Evolutionary conservation across 2,797 vertebrate species (phyloP).

Genomic region (Aotus griseimembra): DNA sequence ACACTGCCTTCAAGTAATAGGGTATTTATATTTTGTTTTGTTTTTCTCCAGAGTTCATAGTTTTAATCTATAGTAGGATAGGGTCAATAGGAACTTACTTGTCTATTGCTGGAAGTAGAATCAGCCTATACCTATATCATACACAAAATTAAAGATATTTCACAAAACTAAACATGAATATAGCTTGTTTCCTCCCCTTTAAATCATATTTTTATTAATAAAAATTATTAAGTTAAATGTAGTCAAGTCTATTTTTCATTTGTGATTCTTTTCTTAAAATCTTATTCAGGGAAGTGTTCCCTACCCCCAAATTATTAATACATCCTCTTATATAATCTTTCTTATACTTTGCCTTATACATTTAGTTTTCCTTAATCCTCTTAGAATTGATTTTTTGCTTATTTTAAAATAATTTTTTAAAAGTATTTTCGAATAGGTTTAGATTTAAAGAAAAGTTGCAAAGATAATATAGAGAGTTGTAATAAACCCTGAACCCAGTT

Average conservation of each 20-base stretch:
- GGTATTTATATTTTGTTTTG: background rate
- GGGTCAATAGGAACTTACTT: conserved; percentile 22
- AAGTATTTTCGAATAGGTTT: background rate
- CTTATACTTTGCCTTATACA: background rate
- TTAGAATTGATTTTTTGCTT: background rate
- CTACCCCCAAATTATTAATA: background rate
- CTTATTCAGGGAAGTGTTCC: background rate
- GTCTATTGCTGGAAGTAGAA: background rate
- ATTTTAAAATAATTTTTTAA: background rate
- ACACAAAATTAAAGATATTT: too few relatives aligned
- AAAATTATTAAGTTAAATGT: background rate
- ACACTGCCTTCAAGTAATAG: background rate
- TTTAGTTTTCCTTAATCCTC: background rate
- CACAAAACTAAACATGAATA: background rate
- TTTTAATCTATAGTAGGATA: background rate
- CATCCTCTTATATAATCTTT: background rate
- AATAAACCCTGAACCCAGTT: background rate
- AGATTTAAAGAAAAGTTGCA: background rate
- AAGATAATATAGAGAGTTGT: background rate
- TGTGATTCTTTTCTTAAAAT: background rate
- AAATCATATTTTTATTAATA: background rate
- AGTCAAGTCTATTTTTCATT: background rate
- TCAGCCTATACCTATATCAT: background rate
- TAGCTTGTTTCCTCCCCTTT: background rate
- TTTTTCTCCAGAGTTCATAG: background rate